Base-by-base conservation (phyloP, 1,140 invertebrate species). In the Asbolus verrucosus region DNA sequence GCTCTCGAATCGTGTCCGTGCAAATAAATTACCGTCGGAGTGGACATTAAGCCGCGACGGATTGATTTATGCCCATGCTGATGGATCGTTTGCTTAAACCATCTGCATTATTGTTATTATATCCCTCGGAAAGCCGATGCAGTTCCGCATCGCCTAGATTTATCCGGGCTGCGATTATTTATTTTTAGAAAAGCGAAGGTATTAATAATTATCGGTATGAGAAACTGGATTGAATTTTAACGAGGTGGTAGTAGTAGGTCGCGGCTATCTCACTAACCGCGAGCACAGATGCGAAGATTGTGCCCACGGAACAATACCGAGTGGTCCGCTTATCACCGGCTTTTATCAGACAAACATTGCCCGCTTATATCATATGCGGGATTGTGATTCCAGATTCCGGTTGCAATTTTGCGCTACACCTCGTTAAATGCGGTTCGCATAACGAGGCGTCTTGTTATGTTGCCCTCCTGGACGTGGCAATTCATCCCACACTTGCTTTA, bases 221-320 rank as follows among this genome's bases (percentile, higher is more conserved):
- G 21, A 54, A 54, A 54, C 46, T 54, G 46, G 46, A 54, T 54
- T 54, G 46, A 54, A 54, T 54, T 54, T 54, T 54, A 54, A 54
- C 46, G 46, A 54, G 46, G 46, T 54, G 46, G 46, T 54, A 54
- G 46, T 27, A 27, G 46, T 54, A 27, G 46, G 46, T 54, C 46
- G 46, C 46, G 21, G 19, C 27, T 54, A 54, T 54, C 46, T 19
- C 11, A 9, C 46, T 54, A 24, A 54, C 46, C 46, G 46, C 46
- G 9, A 24, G 46, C 21, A 54, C 27, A 54, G 46, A 54, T 54
- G 19, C n/a, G 11, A 54, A 24, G 46, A 54, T 54, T 54, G 46
- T 8, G 3, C 3, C 24, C 61, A 41, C 13, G 61, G 21, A 63
- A 63, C 61, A 63, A 63, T 63, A 63, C 33, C 15, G 36, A 39